Evolutionary conservation across 2,797 vertebrate genomes (phyloP), one percentile per base, ranked within the genome.

Genomic region (Myotis findleyi): DNA sequence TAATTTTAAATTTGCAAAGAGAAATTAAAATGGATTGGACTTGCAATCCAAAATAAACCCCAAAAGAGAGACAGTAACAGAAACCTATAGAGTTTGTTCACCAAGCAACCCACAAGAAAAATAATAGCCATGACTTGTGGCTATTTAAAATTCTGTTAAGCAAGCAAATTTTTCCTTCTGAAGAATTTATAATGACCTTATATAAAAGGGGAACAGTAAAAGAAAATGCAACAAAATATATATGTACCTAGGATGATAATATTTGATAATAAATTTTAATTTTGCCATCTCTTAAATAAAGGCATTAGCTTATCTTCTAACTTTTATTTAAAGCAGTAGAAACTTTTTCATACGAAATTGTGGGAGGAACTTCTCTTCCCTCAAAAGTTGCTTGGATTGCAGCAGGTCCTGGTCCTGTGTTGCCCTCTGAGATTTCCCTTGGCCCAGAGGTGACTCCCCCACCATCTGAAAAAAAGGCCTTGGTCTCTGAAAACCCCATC

Each of bases 61-160:
- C 44, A 53, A 82, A 87, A 23, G 7, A 93, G 12, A 76, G 33
- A 41, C 5, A 89, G 20, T 38, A 69, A 88, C 3, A 91, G 33
- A 90, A 84, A 93, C 1, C 3, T 27, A 53, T 7, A 44, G 0
- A 2, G 30, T 55, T 57, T 93, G 41, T 77, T 89, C 17, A 91
- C 33, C 17, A 93, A 53, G 25, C 25, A 55, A 64, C 6, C 13
- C 14, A 36, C 12, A 49, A 59, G 68, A 23, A 92, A 86, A 94
- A 16, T 30, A 53, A 80, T 36, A 7, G 1, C 20, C n/a, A 53
- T 53, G 79, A 93, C 10, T 16, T 4, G 3, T 20, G 11, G 51
- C 71, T 89, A 59, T 49, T 93, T 72, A 59, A 87, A 92, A 80
- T 72, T 95, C 53, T 80, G 33, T 53, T 64, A 92, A 49, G 12